Evolutionary conservation across 2,888 invertebrate species (phyloP).

Genomic region (Polyploca ridens): DNA sequence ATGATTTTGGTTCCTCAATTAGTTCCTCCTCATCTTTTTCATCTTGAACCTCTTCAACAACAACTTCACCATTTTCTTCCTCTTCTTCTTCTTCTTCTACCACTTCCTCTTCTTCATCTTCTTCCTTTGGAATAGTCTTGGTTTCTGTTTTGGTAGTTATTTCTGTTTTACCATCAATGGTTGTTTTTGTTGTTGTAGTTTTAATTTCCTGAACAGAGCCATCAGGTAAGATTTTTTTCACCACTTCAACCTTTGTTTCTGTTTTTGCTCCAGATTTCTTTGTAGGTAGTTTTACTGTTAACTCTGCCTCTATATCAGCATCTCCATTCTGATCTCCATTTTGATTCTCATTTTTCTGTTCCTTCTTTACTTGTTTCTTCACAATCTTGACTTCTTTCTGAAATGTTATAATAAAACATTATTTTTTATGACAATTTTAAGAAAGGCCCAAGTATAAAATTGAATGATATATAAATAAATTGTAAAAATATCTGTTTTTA

Average conservation of each 20-base stretch:
- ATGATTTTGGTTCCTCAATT: constrained; percentile 35
- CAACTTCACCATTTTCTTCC: constrained; percentile 49
- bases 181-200: constrained; percentile 76
- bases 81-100: constrained; percentile 58
- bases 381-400: constrained; percentile 73
- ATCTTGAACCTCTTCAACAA: constrained; percentile 39
- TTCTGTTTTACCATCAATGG: constrained; percentile 74
- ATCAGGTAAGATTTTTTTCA: constrained; percentile 68
- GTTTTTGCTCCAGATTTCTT: constrained; percentile 74
- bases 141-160: constrained; percentile 75
- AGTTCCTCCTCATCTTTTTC: constrained; percentile 31
- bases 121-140: constrained; percentile 69
- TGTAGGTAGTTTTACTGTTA: constrained; percentile 68
- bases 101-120: constrained; percentile 60
- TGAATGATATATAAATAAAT: neutral
- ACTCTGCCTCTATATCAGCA: constrained; percentile 58
- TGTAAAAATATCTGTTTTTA: neutral
- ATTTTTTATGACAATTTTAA: constrained; percentile 7
- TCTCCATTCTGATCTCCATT: constrained; percentile 71
- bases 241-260: constrained; percentile 75
- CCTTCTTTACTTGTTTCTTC: constrained; percentile 64
- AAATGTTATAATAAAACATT: constrained; percentile 45
- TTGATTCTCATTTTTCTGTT: constrained; percentile 59
- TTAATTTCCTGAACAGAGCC: constrained; percentile 72
- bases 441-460: too few species aligned